Evolutionary conservation across 2,113 vertebrate species (phyloP), one percentile per base, ranked within the genome.

Genomic region (Regulus satrapa): DNA sequence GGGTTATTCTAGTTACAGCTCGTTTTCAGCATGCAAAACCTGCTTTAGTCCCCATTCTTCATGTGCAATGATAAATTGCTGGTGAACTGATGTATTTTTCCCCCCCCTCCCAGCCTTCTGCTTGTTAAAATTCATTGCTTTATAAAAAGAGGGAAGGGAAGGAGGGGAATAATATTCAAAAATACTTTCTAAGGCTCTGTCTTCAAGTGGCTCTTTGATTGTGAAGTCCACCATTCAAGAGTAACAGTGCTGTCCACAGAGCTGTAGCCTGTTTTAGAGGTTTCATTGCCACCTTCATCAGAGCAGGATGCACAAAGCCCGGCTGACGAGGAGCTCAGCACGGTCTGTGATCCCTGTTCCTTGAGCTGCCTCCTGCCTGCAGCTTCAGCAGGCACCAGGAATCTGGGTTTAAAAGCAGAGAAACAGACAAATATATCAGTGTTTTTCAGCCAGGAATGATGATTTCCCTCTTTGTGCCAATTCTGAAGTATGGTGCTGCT

Each of bases 101-200:
- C 1, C 2, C 1, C 4, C 5, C 20, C 3, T 32, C 5, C 2
- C n/a, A 64, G 0, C 41, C 14, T 69, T 84, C 29, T 1, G 1
- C 8, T 63, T 63, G 16, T 38, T 87, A 34, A 46, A 61, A 66
- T 54, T 59, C 41, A 19, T 77, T 67, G 24, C 38, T 84, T 55
- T 56, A n/a, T n/a, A n/a, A n/a, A n/a, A n/a, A n/a, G n/a, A n/a
- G n/a, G n/a, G n/a, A n/a, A n/a, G n/a, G n/a, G n/a, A n/a, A n/a
- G 61, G 34, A 68, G 21, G 18, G 38, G 2, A 51, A 24, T 45
- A 40, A 14, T 62, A 58, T 4, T 48, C 40, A 68, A 21, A 56
- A 84, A 34, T 8, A 48, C 11, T 31, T 89, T 43, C 36, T 61
- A 68, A 68, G 23, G 19, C 40, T 78, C 2, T 46, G 26, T 46